Percentiles rank a stretch among this genome's conserved stretches.
Conservation (phyloP, 2,797 vertebrate species). For the Eulemur albifrons region DNA sequence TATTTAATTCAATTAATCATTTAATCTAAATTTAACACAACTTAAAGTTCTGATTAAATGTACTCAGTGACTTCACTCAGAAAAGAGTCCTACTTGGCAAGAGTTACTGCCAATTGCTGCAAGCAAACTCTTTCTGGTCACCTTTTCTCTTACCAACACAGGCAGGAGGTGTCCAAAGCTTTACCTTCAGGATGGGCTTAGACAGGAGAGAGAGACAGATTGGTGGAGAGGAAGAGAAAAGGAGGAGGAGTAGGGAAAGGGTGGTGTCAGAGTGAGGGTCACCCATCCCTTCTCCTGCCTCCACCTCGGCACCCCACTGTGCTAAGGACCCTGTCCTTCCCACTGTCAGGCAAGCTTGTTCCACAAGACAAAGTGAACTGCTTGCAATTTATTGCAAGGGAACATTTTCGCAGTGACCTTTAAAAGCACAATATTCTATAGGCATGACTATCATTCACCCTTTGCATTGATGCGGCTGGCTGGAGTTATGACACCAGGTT, state of each 20-base stretch:
- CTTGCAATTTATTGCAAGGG: neutral
- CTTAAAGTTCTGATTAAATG: neutral
- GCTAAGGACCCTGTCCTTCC: neutral
- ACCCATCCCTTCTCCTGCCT: neutral
- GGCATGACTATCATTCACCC: neutral
- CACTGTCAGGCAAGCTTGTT: neutral
- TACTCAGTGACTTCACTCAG: neutral
- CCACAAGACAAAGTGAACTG: neutral
- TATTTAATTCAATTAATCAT: neutral
- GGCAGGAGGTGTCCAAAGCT: neutral
- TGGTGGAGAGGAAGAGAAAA: neutral
- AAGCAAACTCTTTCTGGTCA: neutral
- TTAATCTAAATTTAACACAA: neutral
- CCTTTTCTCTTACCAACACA: neutral
- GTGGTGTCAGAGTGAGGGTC: neutral
- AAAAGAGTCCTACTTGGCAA: neutral
- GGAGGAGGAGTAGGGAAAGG: neutral
- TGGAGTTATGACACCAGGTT: conserved; percentile 41
- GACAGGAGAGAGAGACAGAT: neutral
- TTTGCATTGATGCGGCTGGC: neutral
- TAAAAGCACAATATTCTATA: conserved; percentile 28
- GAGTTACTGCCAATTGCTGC: neutral
- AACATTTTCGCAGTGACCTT: conserved; percentile 56
- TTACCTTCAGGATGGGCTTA: neutral
- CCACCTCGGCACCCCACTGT: neutral